Conservation (phyloP, 1,140 invertebrate genomes). For the Probaryconus sp. region DNA sequence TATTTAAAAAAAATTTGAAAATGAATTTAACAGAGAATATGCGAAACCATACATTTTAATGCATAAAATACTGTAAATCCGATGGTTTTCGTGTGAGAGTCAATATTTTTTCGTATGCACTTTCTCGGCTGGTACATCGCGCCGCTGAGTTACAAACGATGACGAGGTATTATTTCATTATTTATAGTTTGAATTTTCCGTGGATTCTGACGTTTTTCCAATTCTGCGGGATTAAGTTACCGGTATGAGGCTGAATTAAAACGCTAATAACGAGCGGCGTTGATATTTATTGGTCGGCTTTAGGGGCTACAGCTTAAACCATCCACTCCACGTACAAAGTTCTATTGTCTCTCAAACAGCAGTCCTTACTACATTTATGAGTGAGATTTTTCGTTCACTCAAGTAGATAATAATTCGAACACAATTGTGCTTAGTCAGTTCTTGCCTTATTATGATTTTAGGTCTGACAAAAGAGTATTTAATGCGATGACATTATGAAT, state of each 20-base stretch:
- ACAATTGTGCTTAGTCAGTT: conserved; percentile 38
- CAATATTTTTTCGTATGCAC: conserved; percentile 33
- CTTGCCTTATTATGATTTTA: conserved; percentile 29
- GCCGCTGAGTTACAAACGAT: conserved; percentile 66
- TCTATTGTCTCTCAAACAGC: conserved; percentile 71
- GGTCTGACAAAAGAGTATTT: conserved; percentile 27
- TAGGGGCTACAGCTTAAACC: conserved; percentile 58
- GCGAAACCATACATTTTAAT: no score
- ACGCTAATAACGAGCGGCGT: conserved; percentile 75
- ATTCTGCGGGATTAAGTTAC: conserved; percentile 74
- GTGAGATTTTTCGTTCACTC: conserved; percentile 69
- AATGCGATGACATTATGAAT: conserved; percentile 26
- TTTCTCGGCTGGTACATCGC: conserved; percentile 17
- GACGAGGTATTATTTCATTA: conserved; percentile 73
- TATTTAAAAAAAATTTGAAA: no score
- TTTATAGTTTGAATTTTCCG: conserved; percentile 69
- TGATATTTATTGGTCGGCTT: conserved; percentile 75
- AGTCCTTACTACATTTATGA: conserved; percentile 74
- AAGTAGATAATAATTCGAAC: conserved; percentile 64
- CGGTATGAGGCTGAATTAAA: conserved; percentile 71
- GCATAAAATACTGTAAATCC: conserved; percentile 1
- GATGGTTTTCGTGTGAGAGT: conserved; percentile 1
- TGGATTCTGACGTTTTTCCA: conserved; percentile 68
- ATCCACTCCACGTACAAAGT: conserved; percentile 55
- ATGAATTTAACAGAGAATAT: no score